phyloP scores from a whole-genome alignment of 2,797 vertebrate genomes.

The Chromis chromis region DNA sequence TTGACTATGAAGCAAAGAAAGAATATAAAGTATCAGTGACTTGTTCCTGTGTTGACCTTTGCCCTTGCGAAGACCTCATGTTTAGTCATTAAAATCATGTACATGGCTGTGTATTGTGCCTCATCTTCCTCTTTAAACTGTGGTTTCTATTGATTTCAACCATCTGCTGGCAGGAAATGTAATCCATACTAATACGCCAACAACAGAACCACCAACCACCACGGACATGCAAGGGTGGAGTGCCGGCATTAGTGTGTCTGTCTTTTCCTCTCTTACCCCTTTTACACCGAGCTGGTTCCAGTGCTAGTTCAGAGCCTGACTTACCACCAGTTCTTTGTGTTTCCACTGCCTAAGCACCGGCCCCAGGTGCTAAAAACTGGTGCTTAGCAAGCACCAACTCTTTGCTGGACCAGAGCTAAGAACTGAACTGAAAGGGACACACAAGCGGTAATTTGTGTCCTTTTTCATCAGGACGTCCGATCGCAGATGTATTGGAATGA shows the following conservation, averaged over 20 bases:
- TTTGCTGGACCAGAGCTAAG: too few species aligned
- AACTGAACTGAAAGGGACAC: too few species aligned
- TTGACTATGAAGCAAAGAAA: neutral
- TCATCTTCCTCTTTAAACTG: conserved; percentile 35
- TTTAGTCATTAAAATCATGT: conserved; percentile 45
- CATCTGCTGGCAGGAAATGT: conserved; percentile 60
- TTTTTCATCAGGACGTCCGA: too few species aligned
- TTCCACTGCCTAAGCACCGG: too few species aligned
- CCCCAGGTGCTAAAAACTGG: too few species aligned
- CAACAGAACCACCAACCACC: conserved; percentile 42
- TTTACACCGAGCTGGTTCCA: too few species aligned
- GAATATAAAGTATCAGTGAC: conserved; percentile 13
- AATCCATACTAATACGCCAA: conserved; percentile 63
- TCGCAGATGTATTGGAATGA: too few species aligned
- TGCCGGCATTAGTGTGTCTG: conserved; percentile 20
- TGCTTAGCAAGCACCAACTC: too few species aligned
- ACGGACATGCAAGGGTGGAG: conserved; percentile 32
- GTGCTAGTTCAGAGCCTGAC: too few species aligned
- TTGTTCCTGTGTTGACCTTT: conserved; percentile 44
- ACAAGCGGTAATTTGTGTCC: too few species aligned
- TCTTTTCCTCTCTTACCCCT: conserved; percentile 21
- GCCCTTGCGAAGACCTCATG: conserved; percentile 21
- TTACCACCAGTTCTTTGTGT: too few species aligned
- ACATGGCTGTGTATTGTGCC: conserved; percentile 27
- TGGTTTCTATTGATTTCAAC: conserved; percentile 66